phyloP scores from a whole-genome alignment of 92 coral and sea anemone genomes.

The Palythoa heliodiscus region DNA sequence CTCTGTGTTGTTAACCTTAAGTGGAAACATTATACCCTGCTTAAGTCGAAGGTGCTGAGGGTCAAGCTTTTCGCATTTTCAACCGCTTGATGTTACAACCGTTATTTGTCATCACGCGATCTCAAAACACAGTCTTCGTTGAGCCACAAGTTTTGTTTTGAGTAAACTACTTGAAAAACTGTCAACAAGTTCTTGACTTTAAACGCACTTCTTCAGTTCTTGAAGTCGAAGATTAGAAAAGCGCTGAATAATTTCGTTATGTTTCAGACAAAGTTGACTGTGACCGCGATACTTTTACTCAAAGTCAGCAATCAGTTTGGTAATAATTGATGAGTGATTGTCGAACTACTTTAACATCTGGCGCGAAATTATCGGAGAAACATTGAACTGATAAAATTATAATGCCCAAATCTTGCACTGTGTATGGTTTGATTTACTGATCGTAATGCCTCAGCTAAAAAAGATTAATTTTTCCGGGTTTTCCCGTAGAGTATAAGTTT shows the following conservation, averaged over 20 bases:
- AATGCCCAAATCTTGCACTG: not conserved
- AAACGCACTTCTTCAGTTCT: not conserved
- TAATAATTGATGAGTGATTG: not conserved
- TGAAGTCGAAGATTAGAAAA: not conserved
- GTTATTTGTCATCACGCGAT: not conserved
- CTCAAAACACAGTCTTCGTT: not conserved
- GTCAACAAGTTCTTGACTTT: slow-evolving; percentile 6
- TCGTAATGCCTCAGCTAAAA: not conserved
- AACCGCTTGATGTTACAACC: not conserved
- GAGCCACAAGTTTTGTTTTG: not conserved
- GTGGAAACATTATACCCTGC: slow-evolving; percentile 17
- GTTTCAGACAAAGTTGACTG: not conserved
- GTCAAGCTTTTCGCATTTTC: not conserved
- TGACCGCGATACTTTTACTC: not conserved
- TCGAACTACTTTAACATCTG: not conserved
- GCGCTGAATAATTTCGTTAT: not conserved
- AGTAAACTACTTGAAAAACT: not conserved
- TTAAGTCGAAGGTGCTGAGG: not conserved
- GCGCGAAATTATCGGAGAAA: not conserved
- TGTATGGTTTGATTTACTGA: not conserved
- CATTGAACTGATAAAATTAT: too few relatives aligned
- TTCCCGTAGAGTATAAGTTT: not conserved
- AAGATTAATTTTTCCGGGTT: not conserved
- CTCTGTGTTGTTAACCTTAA: not conserved
- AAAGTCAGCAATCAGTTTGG: not conserved